Evolutionary conservation across 2,797 vertebrate genomes (phyloP).

Genomic region (Peromyscus nudipes): DNA sequence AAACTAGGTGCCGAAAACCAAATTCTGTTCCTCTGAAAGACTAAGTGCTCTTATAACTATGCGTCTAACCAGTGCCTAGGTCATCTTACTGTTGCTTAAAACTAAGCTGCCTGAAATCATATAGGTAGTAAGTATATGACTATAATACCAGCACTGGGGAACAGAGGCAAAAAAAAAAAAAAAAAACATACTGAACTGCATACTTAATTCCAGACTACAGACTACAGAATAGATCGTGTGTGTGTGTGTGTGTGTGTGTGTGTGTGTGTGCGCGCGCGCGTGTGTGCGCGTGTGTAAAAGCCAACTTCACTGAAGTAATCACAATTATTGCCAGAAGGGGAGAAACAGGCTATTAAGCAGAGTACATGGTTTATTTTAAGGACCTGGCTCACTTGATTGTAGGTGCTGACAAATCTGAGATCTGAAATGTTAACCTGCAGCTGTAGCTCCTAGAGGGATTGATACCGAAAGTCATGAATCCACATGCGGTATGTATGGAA

Average conservation of each 20-base stretch:
- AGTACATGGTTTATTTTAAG: not conserved
- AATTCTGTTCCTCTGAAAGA: not conserved
- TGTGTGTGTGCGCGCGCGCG: no score
- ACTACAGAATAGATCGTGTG: not conserved
- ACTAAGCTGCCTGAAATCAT: not conserved
- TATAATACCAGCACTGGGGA: not conserved
- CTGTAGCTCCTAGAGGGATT: not conserved
- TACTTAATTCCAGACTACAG: not conserved
- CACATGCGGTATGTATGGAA: no score
- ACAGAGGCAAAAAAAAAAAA: not conserved
- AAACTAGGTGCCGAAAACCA: not conserved
- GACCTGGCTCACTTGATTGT: not conserved
- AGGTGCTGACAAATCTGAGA: not conserved
- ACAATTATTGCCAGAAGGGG: constrained; percentile 30
- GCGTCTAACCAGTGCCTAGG: not conserved
- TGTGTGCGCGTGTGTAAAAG: not conserved
- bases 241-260: not conserved
- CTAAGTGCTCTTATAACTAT: not conserved
- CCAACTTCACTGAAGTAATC: not conserved
- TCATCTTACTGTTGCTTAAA: not conserved
- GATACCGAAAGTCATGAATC: not conserved
- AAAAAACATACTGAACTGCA: not conserved
- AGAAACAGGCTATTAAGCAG: not conserved
- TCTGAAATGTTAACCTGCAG: not conserved
- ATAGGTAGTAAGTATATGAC: no score